Percentiles rank a stretch among this genome's conserved stretches.
Conservation (phyloP, 2,888 invertebrate genomes). For the Lycaena phlaeas region DNA sequence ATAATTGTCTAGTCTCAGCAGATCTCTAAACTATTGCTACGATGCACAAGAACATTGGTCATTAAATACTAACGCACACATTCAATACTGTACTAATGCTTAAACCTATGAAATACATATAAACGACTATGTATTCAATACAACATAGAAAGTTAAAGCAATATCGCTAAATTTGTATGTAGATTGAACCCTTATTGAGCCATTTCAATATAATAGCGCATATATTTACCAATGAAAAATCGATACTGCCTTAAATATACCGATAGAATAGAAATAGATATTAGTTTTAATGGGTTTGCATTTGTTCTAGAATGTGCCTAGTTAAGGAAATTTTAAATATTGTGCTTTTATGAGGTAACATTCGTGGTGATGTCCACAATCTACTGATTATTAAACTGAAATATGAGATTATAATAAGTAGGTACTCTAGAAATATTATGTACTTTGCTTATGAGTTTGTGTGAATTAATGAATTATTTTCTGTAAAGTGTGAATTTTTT, state of each 20-base stretch:
- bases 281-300: conserved; percentile 9
- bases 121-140: not conserved
- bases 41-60: conserved; percentile 14
- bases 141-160: no score
- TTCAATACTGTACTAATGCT: conserved; percentile 16
- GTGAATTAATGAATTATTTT: conserved; percentile 32
- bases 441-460: conserved; percentile 37
- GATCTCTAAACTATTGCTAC: conserved; percentile 17
- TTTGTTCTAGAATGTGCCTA: conserved; percentile 11
- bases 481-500: conserved; percentile 52
- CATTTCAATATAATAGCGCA: not conserved
- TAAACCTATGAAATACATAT: not conserved
- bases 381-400: conserved; percentile 2
- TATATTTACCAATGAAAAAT: not conserved
- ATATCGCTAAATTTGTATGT: no score
- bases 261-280: not conserved
- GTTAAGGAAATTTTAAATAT: conserved; percentile 6
- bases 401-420: conserved; percentile 4
- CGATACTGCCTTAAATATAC: conserved; percentile 4
- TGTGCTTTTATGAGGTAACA: conserved; percentile 12
- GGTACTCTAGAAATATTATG: conserved; percentile 25
- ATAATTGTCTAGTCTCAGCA: conserved; percentile 8
- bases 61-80: conserved; percentile 41
- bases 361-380: conserved; percentile 23
- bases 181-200: no score